Conservation (phyloP, 2,888 invertebrate species). For the Orthosia incerta region DNA sequence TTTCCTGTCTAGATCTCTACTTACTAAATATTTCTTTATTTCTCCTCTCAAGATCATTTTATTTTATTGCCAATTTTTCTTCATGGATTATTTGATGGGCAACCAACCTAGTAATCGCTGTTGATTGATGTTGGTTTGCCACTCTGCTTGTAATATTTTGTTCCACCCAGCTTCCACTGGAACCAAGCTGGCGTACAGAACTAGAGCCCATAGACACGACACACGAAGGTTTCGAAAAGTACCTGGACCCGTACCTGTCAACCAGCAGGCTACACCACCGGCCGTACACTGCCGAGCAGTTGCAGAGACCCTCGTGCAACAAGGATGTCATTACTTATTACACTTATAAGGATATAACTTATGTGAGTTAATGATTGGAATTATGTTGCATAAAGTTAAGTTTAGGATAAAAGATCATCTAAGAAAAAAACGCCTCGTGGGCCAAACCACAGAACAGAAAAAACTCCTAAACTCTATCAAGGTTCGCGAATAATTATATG, state of each 20-base stretch:
- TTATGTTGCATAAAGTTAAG: too few relatives aligned
- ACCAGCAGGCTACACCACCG: constrained; percentile 84
- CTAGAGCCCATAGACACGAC: constrained; percentile 83
- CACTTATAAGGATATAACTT: constrained; percentile 80
- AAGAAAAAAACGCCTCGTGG: neutral
- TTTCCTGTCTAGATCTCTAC: too few relatives aligned
- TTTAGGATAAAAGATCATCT: neutral
- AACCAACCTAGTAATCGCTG: neutral
- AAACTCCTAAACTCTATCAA: too few relatives aligned
- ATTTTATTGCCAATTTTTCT: neutral
- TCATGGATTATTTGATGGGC: neutral
- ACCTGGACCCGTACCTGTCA: constrained; percentile 85
- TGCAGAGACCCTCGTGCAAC: constrained; percentile 75
- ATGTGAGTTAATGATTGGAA: constrained; percentile 74
- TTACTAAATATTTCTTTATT: neutral
- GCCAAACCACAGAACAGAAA: too few relatives aligned
- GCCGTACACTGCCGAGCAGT: constrained; percentile 82
- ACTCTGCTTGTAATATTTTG: too few relatives aligned
- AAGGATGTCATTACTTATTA: constrained; percentile 85
- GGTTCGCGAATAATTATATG: too few relatives aligned
- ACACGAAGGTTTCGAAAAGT: constrained; percentile 84
- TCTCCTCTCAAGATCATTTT: neutral
- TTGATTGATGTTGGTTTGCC: neutral
- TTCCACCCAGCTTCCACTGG: constrained; percentile 68
- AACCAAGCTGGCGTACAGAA: constrained; percentile 77